Evolutionary conservation across 2,888 invertebrate genomes (phyloP), one percentile per base, ranked within the genome.

Genomic region (Apodemia duryi): DNA sequence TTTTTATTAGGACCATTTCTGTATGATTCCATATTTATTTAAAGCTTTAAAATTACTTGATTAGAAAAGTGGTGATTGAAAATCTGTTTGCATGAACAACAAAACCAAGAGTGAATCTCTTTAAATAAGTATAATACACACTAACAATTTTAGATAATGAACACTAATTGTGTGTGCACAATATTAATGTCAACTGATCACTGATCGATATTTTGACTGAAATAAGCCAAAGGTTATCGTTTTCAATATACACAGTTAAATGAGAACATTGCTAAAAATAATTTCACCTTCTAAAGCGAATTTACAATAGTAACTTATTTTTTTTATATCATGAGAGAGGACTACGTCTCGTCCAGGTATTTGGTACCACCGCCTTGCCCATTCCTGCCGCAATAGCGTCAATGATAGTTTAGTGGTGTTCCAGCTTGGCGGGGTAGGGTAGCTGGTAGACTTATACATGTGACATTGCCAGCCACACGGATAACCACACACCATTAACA

Each of bases 21-120:
- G 62, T 86, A 87, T 5, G 72, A 80, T 67, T 81, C 77, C 83
- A 86, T 87, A 67, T 72, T 76, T n/a, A 11, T 57, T 54, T 28
- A 28, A 54, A 52, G 4, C 51, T n/a, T 51, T 13, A 51, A 51
- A 51, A 11, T 11, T 41, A 11, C 11, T 43, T 43, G 11, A 43
- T 11, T 43, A 43, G 43, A 43, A 43, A 43, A 43, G 0, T 3
- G 41, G 7, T 9, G 41, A 2, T 0, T 11, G 43, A 10, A 43
- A 43, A 43, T 43, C 43, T 1, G 2, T 10, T 11, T 11, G 43
- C 3, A 11, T 11, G 10, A 41, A 10, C 9, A 11, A 4, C 13
- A 13, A 13, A 5, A 13, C 5, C 46, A 46, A 41, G 13, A 46
- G 13, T 46, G 11, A 46, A 6, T 38, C 1, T 11, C 11, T 46